These are phyloP conservation scores for Calameuta idolon DNA, from an alignment of 2,888 invertebrate species.

Conservation along the genomic window DNA sequence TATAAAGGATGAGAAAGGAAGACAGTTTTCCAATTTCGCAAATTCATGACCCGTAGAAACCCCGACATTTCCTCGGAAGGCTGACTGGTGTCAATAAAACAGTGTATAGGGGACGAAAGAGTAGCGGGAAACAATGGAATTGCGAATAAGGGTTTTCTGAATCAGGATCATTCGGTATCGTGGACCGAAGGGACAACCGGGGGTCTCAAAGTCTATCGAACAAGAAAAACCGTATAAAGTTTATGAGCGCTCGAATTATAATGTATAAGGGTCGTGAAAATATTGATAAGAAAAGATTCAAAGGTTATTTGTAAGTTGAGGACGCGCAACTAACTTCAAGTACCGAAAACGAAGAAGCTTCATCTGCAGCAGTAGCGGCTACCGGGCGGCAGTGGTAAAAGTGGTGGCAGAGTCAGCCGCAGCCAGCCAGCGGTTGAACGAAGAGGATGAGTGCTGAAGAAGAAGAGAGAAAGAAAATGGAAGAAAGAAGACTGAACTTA, in stretches of 20 bases:
- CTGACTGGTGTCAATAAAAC: conserved; percentile 46
- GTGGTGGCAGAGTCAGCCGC: neutral
- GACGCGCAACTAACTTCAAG: neutral
- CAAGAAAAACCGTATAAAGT: neutral
- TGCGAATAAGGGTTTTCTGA: neutral
- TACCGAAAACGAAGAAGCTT: neutral
- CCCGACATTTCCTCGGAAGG: conserved; percentile 11
- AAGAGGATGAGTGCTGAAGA: neutral
- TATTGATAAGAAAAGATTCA: neutral
- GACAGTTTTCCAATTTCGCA: conserved; percentile 48
- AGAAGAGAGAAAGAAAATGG: conserved; percentile 8
- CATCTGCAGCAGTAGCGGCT: neutral
- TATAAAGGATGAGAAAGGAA: conserved; percentile 26
- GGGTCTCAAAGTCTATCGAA: neutral
- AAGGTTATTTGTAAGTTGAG: neutral
- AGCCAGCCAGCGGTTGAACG: neutral
- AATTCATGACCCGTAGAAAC: conserved; percentile 37
- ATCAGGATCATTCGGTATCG: neutral
- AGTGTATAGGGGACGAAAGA: neutral
- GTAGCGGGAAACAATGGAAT: neutral
- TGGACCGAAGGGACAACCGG: neutral
- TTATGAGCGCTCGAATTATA: neutral
- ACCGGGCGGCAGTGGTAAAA: neutral
- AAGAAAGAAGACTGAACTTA: conserved; percentile 70
- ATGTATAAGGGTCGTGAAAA: neutral